A percentile compares a stretch with the other conserved stretches of the same genome.
Evolutionary conservation across 1,140 invertebrate species (phyloP).

Genomic region (Leguminivora glycinivorella): DNA sequence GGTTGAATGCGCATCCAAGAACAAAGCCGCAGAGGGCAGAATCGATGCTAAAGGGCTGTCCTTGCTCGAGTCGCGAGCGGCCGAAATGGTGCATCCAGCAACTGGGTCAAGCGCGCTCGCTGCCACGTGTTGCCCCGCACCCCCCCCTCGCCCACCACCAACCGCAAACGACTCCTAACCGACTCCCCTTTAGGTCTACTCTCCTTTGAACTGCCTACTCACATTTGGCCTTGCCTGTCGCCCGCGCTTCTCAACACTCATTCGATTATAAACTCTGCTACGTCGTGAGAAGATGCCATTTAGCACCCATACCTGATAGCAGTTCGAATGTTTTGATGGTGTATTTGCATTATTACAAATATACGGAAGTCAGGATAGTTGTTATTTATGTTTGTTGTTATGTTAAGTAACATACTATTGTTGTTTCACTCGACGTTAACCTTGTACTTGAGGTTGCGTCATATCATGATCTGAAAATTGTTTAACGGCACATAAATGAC

Average conservation of each 20-base stretch:
- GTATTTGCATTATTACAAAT: slow-evolving; percentile 28
- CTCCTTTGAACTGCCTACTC: not conserved
- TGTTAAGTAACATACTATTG: slow-evolving; percentile 6
- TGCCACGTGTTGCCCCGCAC: slow-evolving; percentile 59
- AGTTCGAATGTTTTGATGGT: slow-evolving; percentile 23
- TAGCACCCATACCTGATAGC: not conserved
- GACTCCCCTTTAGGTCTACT: not conserved
- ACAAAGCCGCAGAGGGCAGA: slow-evolving; percentile 34
- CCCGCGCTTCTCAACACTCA: not conserved
- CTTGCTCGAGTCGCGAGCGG: slow-evolving; percentile 53
- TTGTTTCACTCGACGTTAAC: slow-evolving; percentile 12
- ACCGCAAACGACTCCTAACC: not conserved
- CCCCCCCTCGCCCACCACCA: slow-evolving; percentile 33
- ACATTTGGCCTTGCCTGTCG: slow-evolving; percentile 13
- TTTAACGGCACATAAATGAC: slow-evolving; percentile 7
- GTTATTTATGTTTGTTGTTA: slow-evolving; percentile 18
- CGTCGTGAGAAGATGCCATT: not conserved
- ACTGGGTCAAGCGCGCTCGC: slow-evolving; percentile 71
- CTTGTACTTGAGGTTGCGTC: not conserved
- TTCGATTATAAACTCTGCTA: not conserved
- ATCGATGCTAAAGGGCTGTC: slow-evolving; percentile 50
- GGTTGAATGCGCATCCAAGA: slow-evolving; percentile 13
- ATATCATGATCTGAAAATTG: slow-evolving; percentile 17
- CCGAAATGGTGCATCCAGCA: slow-evolving; percentile 73
- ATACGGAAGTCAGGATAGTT: slow-evolving; percentile 23